Base-by-base conservation (phyloP, 2,888 invertebrate genomes). In the Congeria kusceri region DNA sequence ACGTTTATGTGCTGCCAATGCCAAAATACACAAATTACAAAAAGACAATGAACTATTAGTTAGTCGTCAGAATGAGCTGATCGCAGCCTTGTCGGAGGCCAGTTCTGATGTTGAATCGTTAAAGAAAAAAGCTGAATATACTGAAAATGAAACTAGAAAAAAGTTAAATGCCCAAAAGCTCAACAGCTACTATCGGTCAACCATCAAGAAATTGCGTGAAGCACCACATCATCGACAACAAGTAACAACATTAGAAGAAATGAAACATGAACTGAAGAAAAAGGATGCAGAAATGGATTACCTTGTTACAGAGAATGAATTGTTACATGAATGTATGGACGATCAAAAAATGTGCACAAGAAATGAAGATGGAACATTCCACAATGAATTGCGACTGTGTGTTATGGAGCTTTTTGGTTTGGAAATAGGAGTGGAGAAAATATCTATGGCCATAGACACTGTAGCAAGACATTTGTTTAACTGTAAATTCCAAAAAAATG, bases 391-490 rank as follows among this genome's bases (percentile, higher is more conserved):
- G 18, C 56, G 62, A 11, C 18, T 71, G n/a, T 71, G 71, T 29
- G 23, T 71, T 9, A 56, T 64, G 27, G 63, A 71, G 25, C 63
- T 71, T n/a, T 28, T 57, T 18, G 71, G 71, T 4, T 28, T 71
- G 20, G 71, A 71, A 39, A 57, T 71, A 23, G 71, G 56, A 9
- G 62, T 62, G 2, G 56, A 63, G 13, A 71, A 63, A 39, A 25
- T 70, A 20, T 32, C 56, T 13, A 23, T 20, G 27, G 39, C 25
- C 20, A 56, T 71, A 23, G 39, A 53, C 20, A 28, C 56, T n/a
- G 56, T 63, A 39, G 5, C 25, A 25, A 67, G 57, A 67, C 67
- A 67, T 25, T 27, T 67, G 25, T 56, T 56, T 56, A 15, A 65
- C 53, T 49, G 65, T 28, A 7, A 39, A 9, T 44, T 62, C n/a